Conservation (phyloP, 2,888 invertebrate species). For the Erebia aethiops region DNA sequence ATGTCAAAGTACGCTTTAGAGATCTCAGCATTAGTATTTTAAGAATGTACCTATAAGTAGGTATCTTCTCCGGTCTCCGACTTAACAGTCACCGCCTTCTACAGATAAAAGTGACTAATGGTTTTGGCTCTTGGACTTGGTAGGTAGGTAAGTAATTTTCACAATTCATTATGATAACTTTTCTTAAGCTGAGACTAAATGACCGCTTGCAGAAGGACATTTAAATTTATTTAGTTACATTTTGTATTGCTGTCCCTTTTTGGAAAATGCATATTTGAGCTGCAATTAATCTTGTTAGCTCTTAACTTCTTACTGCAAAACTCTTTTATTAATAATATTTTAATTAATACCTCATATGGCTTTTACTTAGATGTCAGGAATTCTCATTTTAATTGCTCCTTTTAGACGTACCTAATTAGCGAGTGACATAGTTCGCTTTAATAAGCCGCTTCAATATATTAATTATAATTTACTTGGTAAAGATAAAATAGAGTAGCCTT, state of each 20-base stretch:
- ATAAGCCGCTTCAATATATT: background rate
- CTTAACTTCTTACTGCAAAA: background rate
- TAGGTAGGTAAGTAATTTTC: background rate
- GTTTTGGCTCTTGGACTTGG: background rate
- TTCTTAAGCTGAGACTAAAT: background rate
- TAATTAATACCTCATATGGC: no score
- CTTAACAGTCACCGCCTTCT: background rate
- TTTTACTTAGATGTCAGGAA: no score
- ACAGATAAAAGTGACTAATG: background rate
- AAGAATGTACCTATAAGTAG: no score
- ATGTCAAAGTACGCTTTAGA: no score
- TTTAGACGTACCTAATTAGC: constrained; percentile 12
- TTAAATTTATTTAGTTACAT: no score
- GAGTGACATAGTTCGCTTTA: background rate
- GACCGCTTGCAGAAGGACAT: no score
- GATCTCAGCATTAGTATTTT: no score
- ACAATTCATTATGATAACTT: background rate
- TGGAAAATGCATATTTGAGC: no score
- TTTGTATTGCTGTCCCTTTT: background rate
- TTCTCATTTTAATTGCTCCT: constrained; percentile 2
- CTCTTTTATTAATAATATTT: background rate
- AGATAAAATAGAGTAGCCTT: no score
- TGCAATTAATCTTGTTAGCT: background rate
- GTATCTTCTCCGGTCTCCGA: background rate
- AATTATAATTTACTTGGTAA: background rate